Evolutionary conservation across 2,113 vertebrate genomes (phyloP).

Genomic region (Spea multiplicata): DNA sequence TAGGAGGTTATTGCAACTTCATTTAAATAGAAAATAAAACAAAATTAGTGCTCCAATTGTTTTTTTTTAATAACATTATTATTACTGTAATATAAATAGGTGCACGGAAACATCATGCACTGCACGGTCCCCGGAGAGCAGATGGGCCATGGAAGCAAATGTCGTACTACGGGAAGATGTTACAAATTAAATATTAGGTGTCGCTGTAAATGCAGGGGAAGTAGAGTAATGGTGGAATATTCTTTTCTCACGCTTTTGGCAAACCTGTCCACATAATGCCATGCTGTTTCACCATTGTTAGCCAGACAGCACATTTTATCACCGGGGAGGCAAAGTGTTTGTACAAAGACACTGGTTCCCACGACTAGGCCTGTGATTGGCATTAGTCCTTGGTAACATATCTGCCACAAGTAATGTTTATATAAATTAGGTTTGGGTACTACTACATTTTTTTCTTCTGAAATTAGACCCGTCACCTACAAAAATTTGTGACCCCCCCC

Average conservation of each 20-base stretch:
- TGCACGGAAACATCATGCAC: slow-evolving; percentile 76
- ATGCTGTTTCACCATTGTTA: background rate
- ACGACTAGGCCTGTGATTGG: no score
- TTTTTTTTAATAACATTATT: slow-evolving; percentile 62
- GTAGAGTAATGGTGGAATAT: slow-evolving; percentile 34
- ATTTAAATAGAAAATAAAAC: slow-evolving; percentile 45
- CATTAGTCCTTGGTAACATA: no score
- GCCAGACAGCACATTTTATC: background rate
- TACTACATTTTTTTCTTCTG: no score
- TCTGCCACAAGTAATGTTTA: no score
- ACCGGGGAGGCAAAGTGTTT: no score
- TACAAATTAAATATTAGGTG: slow-evolving; percentile 23
- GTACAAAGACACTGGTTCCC: no score
- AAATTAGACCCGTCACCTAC: no score
- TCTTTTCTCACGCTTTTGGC: slow-evolving; percentile 5
- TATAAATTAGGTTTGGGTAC: no score
- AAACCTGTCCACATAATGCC: slow-evolving; percentile 29
- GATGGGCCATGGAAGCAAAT: slow-evolving; percentile 45
- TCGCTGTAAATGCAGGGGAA: slow-evolving; percentile 42
- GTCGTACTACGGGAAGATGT: slow-evolving; percentile 29
- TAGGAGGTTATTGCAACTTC: slow-evolving; percentile 36
- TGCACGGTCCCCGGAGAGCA: slow-evolving; percentile 72
- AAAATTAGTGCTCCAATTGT: slow-evolving; percentile 43
- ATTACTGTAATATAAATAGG: slow-evolving; percentile 69
- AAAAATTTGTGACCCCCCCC: no score